phyloP scores from a whole-genome alignment of 2,888 invertebrate genomes.

The Zootermopsis nevadensis region DNA sequence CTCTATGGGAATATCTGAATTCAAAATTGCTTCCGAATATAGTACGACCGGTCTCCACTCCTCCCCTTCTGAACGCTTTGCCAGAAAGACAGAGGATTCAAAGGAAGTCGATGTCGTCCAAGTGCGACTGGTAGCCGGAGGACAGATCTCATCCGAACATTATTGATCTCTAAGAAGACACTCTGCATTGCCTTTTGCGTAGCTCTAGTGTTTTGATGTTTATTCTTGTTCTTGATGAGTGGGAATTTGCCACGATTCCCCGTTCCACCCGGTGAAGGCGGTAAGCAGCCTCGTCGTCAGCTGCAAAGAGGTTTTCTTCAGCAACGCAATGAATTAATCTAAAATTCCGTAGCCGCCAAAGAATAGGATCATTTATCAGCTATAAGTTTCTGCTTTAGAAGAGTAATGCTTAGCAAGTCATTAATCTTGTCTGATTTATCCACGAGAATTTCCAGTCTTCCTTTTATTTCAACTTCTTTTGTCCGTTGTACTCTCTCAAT shows the following conservation, averaged over 20 bases:
- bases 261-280: not conserved
- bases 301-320: constrained; percentile 43
- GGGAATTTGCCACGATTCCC: not conserved
- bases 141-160: no score
- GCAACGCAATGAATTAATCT: constrained; percentile 46
- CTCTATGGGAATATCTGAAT: no score
- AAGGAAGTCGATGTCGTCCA: no score
- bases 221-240: no score
- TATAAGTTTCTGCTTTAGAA: constrained; percentile 46
- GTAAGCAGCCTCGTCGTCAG: constrained; percentile 44
- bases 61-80: no score
- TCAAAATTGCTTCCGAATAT: no score
- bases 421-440: constrained; percentile 50
- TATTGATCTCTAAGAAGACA: no score
- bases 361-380: constrained; percentile 49
- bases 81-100: no score
- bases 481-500: not conserved
- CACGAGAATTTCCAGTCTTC: not conserved
- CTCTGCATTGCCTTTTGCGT: no score
- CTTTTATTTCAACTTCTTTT: not conserved
- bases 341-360: constrained; percentile 44
- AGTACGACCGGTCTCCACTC: no score
- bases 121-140: no score
- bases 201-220: no score
- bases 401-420: constrained; percentile 47